Percentiles rank a stretch among this genome's conserved stretches.
Evolutionary conservation across 2,113 vertebrate genomes (phyloP).

Genomic region (Datnioides undecimradiatus): DNA sequence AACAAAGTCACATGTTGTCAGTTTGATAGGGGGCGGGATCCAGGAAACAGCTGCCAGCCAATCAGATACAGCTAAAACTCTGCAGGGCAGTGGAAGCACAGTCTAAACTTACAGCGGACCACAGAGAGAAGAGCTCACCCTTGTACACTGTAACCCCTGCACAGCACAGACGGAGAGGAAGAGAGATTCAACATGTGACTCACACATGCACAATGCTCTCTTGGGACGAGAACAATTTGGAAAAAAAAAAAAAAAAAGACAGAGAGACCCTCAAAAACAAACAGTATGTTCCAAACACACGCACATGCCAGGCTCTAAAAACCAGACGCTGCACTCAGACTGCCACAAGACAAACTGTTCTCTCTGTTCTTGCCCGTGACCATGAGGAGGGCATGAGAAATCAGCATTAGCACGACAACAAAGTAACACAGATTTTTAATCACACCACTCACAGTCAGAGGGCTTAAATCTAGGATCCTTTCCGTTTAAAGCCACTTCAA

Average conservation of each 20-base stretch:
- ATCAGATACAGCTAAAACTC: neutral
- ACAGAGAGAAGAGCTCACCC: constrained; percentile 55
- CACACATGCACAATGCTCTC: constrained; percentile 23
- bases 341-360: constrained; percentile 10
- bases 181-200: constrained; percentile 66
- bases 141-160: constrained; percentile 62
- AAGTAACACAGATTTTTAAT: constrained; percentile 32
- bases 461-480: constrained; percentile 1
- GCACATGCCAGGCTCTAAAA: neutral
- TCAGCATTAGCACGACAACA: constrained; percentile 14
- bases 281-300: constrained; percentile 20
- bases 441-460: constrained; percentile 11
- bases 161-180: constrained; percentile 3
- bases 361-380: constrained; percentile 24
- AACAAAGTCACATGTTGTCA: constrained; percentile 47
- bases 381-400: constrained; percentile 2
- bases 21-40: neutral
- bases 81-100: constrained; percentile 14
- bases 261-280: constrained; percentile 15
- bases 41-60: constrained; percentile 37
- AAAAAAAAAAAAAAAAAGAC: no score
- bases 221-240: constrained; percentile 11
- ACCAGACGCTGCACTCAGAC: constrained; percentile 8
- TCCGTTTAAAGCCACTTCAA: neutral
- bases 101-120: neutral